Evolutionary conservation across 2,113 vertebrate genomes (phyloP).

Genomic region (Pavo muticus): DNA sequence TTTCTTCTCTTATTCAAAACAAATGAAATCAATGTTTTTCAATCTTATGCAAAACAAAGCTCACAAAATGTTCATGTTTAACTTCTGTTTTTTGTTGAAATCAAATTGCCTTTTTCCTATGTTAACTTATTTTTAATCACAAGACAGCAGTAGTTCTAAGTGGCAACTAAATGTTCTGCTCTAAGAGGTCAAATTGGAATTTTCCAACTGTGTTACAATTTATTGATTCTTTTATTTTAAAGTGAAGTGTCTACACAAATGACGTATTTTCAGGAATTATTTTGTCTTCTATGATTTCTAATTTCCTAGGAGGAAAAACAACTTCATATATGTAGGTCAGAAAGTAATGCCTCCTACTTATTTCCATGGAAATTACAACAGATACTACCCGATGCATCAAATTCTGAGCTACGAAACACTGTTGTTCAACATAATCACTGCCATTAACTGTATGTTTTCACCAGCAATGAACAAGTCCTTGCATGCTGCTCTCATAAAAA

Average conservation of each 20-base stretch:
- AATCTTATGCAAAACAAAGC: not conserved
- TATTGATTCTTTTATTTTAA: not conserved
- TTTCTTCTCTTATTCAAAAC: not conserved
- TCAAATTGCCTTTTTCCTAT: not conserved
- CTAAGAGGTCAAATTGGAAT: not conserved
- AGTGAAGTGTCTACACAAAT: not conserved
- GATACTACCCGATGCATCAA: too few relatives aligned
- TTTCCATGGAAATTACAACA: too few relatives aligned
- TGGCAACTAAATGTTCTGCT: not conserved
- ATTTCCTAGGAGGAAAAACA: not conserved
- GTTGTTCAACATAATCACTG: too few relatives aligned
- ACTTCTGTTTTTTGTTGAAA: not conserved
- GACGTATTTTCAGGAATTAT: not conserved
- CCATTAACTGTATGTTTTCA: too few relatives aligned
- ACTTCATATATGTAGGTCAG: not conserved
- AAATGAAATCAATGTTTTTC: not conserved
- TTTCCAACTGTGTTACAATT: not conserved
- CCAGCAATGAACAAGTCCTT: too few relatives aligned
- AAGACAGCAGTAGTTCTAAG: not conserved
- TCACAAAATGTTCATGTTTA: not conserved
- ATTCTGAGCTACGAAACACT: too few relatives aligned
- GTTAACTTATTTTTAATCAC: constrained; percentile 4
- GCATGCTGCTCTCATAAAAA: too few relatives aligned
- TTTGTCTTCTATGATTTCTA: not conserved
- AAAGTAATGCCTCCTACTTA: too few relatives aligned